Conservation (phyloP, 1,140 invertebrate species). For the Galendromus occidentalis region DNA sequence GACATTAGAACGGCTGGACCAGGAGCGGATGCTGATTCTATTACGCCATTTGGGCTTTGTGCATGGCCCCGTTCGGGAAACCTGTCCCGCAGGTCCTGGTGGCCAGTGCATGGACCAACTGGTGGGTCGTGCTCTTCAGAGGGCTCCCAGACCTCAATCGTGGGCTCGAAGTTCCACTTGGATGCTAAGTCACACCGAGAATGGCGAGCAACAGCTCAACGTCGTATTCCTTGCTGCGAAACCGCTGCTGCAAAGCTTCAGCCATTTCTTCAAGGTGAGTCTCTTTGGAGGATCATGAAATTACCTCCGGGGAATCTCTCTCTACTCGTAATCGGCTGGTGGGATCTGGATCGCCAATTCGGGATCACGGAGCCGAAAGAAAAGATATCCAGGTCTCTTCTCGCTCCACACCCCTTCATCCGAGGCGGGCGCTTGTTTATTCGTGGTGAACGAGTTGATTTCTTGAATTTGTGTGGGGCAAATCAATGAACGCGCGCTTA, state of each 20-base stretch:
- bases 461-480: too few species aligned
- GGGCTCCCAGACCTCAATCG: constrained; percentile 24
- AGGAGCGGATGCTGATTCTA: constrained; percentile 77
- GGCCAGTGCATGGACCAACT: constrained; percentile 63
- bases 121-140: constrained; percentile 37
- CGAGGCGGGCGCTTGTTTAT: too few species aligned
- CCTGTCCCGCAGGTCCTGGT: constrained; percentile 61
- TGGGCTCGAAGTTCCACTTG: constrained; percentile 7
- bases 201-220: neutral
- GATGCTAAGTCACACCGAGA: neutral
- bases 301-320: too few species aligned
- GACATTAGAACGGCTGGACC: constrained; percentile 71
- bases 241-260: constrained; percentile 12
- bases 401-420: too few species aligned
- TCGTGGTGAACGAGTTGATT: too few species aligned
- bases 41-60: constrained; percentile 89
- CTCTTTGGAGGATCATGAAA: neutral
- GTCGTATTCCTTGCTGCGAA: constrained; percentile 31
- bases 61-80: constrained; percentile 77
- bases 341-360: too few species aligned
- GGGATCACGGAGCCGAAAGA: too few species aligned
- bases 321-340: too few species aligned
- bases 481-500: constrained; percentile 13
- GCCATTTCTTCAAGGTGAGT: constrained; percentile 14
- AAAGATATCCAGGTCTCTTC: too few species aligned